Evolutionary conservation across 2,113 vertebrate species (phyloP).

Genomic region (Neogale vison): DNA sequence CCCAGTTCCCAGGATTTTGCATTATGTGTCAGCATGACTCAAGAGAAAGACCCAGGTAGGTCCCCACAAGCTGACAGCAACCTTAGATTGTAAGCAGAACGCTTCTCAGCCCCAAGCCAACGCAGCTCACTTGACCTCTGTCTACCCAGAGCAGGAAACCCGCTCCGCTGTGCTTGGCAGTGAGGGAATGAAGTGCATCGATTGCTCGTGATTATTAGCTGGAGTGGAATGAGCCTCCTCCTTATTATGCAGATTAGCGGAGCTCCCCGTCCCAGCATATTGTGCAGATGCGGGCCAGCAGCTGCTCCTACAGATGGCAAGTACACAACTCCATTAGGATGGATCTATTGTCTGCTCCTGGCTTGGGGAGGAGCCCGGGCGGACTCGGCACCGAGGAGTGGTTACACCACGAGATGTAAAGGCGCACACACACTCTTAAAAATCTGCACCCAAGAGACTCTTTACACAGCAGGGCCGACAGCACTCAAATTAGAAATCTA

Average conservation of each 20-base stretch:
- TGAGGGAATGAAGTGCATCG: constrained; percentile 98
- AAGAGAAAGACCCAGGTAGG: constrained; percentile 47
- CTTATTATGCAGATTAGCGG: constrained; percentile 99
- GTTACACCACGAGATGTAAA: constrained; percentile 90
- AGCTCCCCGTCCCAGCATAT: constrained; percentile 98
- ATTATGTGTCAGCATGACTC: constrained; percentile 62
- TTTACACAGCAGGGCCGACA: constrained; percentile 86
- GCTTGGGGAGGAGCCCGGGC: constrained; percentile 92
- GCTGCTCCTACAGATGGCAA: constrained; percentile 99
- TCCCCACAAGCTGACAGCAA: constrained; percentile 86
- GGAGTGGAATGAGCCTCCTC: constrained; percentile 99
- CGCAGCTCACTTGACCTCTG: constrained; percentile 89
- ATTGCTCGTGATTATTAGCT: constrained; percentile 99
- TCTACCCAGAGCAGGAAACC: constrained; percentile 86
- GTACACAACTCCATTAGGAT: constrained; percentile 99
- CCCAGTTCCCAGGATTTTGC: constrained; percentile 50
- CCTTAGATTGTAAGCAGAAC: constrained; percentile 80
- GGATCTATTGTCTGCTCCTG: constrained; percentile 99
- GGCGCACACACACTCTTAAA: constrained; percentile 80
- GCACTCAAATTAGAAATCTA: constrained; percentile 86
- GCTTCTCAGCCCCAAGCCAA: constrained; percentile 87
- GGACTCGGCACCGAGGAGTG: constrained; percentile 91
- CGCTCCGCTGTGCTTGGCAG: constrained; percentile 87
- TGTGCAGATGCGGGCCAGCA: constrained; percentile 99
- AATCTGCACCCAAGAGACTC: constrained; percentile 85